A percentile compares a stretch with the other conserved stretches of the same genome.
These are phyloP conservation scores for Tarsius wallacei DNA, from an alignment of 2,797 vertebrate species.

Conservation along the genomic window DNA sequence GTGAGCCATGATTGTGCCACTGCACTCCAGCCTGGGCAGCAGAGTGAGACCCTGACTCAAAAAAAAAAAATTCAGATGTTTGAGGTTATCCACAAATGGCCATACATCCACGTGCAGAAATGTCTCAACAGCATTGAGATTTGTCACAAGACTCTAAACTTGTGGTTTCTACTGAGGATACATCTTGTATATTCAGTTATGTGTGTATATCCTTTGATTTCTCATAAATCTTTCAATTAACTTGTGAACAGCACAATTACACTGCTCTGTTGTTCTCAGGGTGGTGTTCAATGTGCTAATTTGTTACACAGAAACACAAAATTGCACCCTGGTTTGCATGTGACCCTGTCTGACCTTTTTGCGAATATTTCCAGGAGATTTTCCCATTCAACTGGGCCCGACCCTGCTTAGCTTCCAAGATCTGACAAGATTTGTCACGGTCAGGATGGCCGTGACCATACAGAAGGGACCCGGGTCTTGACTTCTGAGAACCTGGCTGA, in stretches of 20 bases:
- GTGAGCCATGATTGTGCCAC: no score
- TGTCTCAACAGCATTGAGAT: not conserved
- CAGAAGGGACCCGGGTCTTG: not conserved
- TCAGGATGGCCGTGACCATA: no score
- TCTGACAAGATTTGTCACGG: no score
- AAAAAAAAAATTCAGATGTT: no score
- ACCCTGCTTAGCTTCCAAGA: no score
- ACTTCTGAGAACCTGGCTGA: not conserved
- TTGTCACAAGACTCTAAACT: not conserved
- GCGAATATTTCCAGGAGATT: not conserved
- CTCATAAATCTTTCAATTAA: not conserved
- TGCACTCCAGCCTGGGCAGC: no score
- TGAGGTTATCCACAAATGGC: not conserved
- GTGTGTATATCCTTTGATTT: not conserved
- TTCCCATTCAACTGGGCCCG: not conserved
- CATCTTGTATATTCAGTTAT: not conserved
- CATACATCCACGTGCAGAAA: not conserved
- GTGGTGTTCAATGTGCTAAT: not conserved
- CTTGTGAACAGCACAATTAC: no score
- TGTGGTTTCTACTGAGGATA: fast-evolving
- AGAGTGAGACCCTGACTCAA: no score
- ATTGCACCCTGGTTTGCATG: fast-evolving
- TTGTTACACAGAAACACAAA: not conserved
- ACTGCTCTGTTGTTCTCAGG: not conserved
- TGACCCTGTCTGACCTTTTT: not conserved